phyloP scores from a whole-genome alignment of 2,113 vertebrate species.

The Phoxinus phoxinus region DNA sequence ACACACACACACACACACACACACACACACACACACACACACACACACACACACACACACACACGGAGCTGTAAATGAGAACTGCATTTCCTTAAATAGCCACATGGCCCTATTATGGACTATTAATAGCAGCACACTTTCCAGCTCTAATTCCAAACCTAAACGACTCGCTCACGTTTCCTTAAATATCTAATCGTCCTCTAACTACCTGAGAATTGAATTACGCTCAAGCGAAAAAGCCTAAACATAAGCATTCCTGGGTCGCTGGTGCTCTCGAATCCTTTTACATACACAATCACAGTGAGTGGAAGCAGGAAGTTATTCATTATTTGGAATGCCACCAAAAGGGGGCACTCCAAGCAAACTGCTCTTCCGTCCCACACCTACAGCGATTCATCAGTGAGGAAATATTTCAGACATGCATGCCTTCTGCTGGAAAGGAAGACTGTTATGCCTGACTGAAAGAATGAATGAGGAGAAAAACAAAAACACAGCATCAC shows the following conservation, averaged over 20 bases:
- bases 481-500: neutral
- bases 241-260: conserved; percentile 26
- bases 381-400: conserved; percentile 63
- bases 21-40: neutral
- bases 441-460: conserved; percentile 1
- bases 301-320: conserved; percentile 32
- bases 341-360: conserved; percentile 80
- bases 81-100: conserved; percentile 60
- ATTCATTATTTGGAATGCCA: conserved; percentile 68
- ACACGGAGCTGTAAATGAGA: conserved; percentile 22
- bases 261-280: neutral
- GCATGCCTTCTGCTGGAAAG: conserved; percentile 66
- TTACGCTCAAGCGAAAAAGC: conserved; percentile 37
- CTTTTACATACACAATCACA: neutral
- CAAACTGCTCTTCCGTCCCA: conserved; percentile 66
- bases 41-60: neutral
- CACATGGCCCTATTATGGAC: conserved; percentile 50
- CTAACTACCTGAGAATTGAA: neutral
- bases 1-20: neutral
- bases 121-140: conserved; percentile 56
- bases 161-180: neutral
- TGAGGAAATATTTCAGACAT: conserved; percentile 72
- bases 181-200: conserved; percentile 16
- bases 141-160: conserved; percentile 42
- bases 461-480: neutral